phyloP scores from a whole-genome alignment of 2,888 invertebrate genomes.

The Drosophila neotestacea region DNA sequence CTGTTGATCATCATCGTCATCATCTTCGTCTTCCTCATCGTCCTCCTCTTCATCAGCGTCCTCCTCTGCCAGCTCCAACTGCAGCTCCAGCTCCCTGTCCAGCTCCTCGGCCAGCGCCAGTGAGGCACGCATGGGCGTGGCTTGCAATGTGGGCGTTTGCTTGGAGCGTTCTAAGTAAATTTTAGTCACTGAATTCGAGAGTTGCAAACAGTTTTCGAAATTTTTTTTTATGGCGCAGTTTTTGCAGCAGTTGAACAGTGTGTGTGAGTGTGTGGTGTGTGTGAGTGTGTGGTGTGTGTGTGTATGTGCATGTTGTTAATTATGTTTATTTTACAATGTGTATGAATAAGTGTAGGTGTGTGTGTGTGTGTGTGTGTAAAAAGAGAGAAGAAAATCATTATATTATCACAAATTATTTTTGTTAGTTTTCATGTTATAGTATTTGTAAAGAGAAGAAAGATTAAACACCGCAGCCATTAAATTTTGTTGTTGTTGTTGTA shows the following conservation, averaged over 20 bases:
- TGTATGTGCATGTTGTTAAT: conserved; percentile 28
- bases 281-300: conserved; percentile 42
- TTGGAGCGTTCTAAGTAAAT: conserved; percentile 73
- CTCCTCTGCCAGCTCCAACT: conserved; percentile 52
- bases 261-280: conserved; percentile 41
- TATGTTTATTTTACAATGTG: conserved; percentile 37
- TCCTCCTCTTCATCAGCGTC: conserved; percentile 56
- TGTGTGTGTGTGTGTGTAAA: conserved; percentile 43
- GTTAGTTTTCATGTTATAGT: conserved; percentile 57
- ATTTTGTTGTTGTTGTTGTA: background rate
- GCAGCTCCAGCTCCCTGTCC: conserved; percentile 63
- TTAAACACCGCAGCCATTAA: conserved; percentile 23
- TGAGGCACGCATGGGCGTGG: conserved; percentile 63
- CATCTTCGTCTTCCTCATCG: conserved; percentile 69
- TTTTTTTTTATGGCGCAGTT: conserved; percentile 30
- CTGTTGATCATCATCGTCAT: conserved; percentile 77
- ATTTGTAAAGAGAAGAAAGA: conserved; percentile 15
- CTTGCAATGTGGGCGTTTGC: conserved; percentile 38
- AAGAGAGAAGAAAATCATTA: conserved; percentile 69
- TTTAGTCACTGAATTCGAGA: conserved; percentile 72
- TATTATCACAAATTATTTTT: conserved; percentile 58
- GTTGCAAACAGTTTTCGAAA: conserved; percentile 43
- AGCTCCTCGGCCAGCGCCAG: conserved; percentile 71
- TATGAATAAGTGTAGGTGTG: conserved; percentile 33
- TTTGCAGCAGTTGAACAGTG: conserved; percentile 53